Conservation (phyloP, 2,113 vertebrate species). For the Tachycineta bicolor region DNA sequence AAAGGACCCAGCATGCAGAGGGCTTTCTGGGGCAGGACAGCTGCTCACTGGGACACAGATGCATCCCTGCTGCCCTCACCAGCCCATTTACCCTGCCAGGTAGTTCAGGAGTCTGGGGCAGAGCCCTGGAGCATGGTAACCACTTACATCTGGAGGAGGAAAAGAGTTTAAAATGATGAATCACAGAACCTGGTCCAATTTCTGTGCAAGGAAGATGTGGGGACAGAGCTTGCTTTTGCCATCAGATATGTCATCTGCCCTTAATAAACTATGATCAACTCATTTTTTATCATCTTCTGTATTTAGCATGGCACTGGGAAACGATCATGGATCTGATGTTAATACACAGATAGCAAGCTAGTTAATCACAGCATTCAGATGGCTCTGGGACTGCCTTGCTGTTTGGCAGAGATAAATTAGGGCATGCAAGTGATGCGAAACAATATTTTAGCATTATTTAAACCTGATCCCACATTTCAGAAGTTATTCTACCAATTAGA, state of each 20-base stretch:
- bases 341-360: not conserved
- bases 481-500: constrained; percentile 5
- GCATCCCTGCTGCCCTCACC: not conserved
- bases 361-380: constrained; percentile 23
- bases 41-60: not conserved
- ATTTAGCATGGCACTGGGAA: not conserved
- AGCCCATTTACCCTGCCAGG: not conserved
- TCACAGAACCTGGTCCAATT: not conserved
- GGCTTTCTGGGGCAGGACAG: not conserved
- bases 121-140: not conserved
- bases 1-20: not conserved
- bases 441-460: constrained; percentile 39
- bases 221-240: not conserved
- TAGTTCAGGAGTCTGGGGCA: not conserved
- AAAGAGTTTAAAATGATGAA: not conserved
- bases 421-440: constrained; percentile 1
- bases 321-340: not conserved
- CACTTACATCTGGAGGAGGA: not conserved
- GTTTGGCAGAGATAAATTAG: constrained; percentile 52
- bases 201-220: not conserved
- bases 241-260: not conserved
- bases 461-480: constrained; percentile 22
- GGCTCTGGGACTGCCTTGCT: not conserved
- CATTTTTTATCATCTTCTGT: not conserved
- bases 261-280: constrained; percentile 10